phyloP scores from a whole-genome alignment of 2,113 vertebrate species.

The Ancistrus triradiatus region DNA sequence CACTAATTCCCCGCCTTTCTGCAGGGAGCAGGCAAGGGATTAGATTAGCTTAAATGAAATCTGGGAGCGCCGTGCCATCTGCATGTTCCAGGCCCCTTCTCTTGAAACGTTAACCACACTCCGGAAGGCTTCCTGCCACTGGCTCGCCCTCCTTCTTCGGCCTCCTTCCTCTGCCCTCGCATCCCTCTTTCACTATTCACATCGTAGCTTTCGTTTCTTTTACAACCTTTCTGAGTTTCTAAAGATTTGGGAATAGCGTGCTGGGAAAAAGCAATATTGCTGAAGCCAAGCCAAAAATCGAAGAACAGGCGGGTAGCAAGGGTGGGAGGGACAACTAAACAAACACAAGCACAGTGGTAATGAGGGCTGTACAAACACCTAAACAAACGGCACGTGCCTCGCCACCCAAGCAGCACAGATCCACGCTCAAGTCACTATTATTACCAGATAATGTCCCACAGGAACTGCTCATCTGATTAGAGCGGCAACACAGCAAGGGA shows the following conservation, averaged over 20 bases:
- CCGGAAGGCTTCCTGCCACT: conserved; percentile 73
- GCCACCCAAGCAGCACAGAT: conserved; percentile 60
- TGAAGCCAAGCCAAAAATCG: conserved; percentile 69
- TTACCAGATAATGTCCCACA: conserved; percentile 32
- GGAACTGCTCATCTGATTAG: conserved; percentile 6
- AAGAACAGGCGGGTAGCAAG: conserved; percentile 49
- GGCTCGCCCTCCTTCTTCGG: background rate
- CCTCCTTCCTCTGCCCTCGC: conserved; percentile 3
- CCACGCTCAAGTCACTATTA: conserved; percentile 57
- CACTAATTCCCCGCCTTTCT: conserved; percentile 99
- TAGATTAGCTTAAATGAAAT: conserved; percentile 99
- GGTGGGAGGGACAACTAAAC: conserved; percentile 61
- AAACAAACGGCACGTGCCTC: conserved; percentile 63
- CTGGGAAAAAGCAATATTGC: conserved; percentile 78
- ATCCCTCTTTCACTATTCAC: background rate
- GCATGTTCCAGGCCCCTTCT: conserved; percentile 83
- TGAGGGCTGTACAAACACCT: conserved; percentile 75
- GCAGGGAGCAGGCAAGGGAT: conserved; percentile 98
- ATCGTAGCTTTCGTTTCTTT: background rate
- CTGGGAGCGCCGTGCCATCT: conserved; percentile 97
- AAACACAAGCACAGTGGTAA: conserved; percentile 75
- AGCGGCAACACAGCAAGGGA: background rate
- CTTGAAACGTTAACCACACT: conserved; percentile 84
- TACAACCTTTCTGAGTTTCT: conserved; percentile 24
- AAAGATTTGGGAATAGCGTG: conserved; percentile 96